Percentiles rank a stretch among this genome's conserved stretches.
phyloP scores from a whole-genome alignment of 1,140 invertebrate genomes.

The Diorhabda elongata region DNA sequence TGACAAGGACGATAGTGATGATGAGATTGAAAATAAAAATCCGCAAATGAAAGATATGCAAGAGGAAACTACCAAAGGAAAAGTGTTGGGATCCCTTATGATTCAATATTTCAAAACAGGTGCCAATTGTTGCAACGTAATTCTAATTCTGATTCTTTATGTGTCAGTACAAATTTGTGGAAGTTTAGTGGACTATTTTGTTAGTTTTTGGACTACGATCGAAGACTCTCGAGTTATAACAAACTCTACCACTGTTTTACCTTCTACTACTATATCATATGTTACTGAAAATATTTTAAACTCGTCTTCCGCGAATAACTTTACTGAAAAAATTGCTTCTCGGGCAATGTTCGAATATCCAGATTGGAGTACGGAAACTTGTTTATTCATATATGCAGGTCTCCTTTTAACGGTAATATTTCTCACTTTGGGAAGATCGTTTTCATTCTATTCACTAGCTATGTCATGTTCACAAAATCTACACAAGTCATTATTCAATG shows the following conservation, averaged over 20 bases:
- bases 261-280: background rate
- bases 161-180: slow-evolving; percentile 64
- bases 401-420: background rate
- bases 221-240: slow-evolving; percentile 30
- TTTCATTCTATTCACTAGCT: slow-evolving; percentile 59
- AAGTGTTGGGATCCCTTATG: slow-evolving; percentile 39
- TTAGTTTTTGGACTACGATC: slow-evolving; percentile 64
- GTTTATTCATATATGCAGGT: slow-evolving; percentile 46
- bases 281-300: background rate
- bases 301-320: background rate
- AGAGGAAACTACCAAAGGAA: slow-evolving; percentile 41
- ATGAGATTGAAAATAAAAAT: slow-evolving; percentile 25
- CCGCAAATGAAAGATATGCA: slow-evolving; percentile 32
- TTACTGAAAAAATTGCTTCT: background rate
- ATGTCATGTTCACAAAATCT: slow-evolving; percentile 60
- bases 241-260: background rate
- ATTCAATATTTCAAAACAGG: slow-evolving; percentile 65
- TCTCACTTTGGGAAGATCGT: slow-evolving; percentile 46
- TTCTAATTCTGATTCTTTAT: slow-evolving; percentile 55
- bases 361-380: slow-evolving; percentile 38
- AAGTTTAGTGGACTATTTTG: slow-evolving; percentile 72
- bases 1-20: slow-evolving; percentile 26
- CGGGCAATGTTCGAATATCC: slow-evolving; percentile 54
- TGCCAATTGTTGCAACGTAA: slow-evolving; percentile 55
- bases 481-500: slow-evolving; percentile 63